These are phyloP conservation scores for Zoanthus sociatus DNA, from an alignment of 92 coral and sea anemone species.

Conservation along the genomic window DNA sequence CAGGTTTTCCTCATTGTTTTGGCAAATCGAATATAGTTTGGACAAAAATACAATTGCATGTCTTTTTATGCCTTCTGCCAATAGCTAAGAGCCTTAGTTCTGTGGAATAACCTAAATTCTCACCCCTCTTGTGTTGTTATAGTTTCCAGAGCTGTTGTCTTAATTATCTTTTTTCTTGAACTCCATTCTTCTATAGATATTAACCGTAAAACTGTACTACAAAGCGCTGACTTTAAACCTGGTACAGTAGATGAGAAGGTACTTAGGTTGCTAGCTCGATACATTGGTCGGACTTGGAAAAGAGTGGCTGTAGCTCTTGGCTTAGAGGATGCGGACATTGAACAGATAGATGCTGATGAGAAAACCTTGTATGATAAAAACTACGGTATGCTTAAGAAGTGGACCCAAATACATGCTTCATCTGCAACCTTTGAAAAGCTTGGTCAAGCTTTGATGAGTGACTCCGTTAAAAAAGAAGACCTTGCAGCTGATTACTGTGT, in stretches of 20 bases:
- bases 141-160: background rate
- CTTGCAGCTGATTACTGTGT: conserved; percentile 51
- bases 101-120: background rate
- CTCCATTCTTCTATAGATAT: conserved; percentile 9
- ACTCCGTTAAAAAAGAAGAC: conserved; percentile 24
- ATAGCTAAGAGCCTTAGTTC: background rate
- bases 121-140: too few relatives aligned
- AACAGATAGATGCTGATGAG: conserved; percentile 61
- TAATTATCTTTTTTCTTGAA: background rate
- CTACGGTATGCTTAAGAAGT: too few relatives aligned
- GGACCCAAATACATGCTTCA: too few relatives aligned
- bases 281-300: conserved; percentile 60
- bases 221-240: background rate
- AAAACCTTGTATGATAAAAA: too few relatives aligned
- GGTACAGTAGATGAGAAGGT: conserved; percentile 46
- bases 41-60: too few relatives aligned
- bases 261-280: conserved; percentile 49
- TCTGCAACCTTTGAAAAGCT: too few relatives aligned
- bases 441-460: background rate
- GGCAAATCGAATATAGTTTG: too few relatives aligned
- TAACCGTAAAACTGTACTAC: background rate
- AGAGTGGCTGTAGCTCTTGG: conserved; percentile 15
- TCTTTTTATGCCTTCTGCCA: too few relatives aligned
- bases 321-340: conserved; percentile 50
- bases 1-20: too few relatives aligned